Evolutionary conservation across 1,140 invertebrate genomes (phyloP), one percentile per base, ranked within the genome.

Genomic region (Pachyrhynchus sulphureomaculatus): DNA sequence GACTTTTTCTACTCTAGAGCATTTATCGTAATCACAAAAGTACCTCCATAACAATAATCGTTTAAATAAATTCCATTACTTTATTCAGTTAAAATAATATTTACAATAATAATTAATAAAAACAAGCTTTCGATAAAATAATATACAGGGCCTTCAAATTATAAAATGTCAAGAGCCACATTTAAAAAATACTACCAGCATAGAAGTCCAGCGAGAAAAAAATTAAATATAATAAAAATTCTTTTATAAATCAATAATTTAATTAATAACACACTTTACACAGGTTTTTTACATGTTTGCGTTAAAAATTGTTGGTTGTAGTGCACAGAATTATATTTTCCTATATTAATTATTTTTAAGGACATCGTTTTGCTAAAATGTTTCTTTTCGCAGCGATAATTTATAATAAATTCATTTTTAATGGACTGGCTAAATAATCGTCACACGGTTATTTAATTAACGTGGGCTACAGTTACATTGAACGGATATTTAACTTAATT

Each of bases 1-100:
- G 64, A 65, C 59, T 61, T 59, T 10, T 29, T 68, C 63, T 66
- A 66, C 62, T 67, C 66, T 67, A 67, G 66, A 67, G 62, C 66
- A 55, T 13, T 32, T 55, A 58, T 44, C 45, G 33, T 56, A 66
- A 64, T 61, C 55, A 63, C 55, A 56, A 68, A 66, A 62, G 34
- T 47, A 39, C 44, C 47, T 48, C 34, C 44, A 52, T 61, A 56
- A 60, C 23, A 44, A 61, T 54, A 60, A 57, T 56, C 49, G 39
- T 52, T 66, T 62, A 62, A 66, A 66, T 62, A 62, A 62, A 42
- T 53, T 61, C 41, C 53, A 51, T 65, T 47, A 59, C 37, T 59
- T 48, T 39, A 49, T 59, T 49, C 12, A 59, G 45, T 48, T 59
- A 49, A 49, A 49, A 59, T 59, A 39, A 59, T 59, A 59, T 59